Evolutionary conservation across 1,140 invertebrate genomes (phyloP).

Genomic region (Brachionus rotundiformis): DNA sequence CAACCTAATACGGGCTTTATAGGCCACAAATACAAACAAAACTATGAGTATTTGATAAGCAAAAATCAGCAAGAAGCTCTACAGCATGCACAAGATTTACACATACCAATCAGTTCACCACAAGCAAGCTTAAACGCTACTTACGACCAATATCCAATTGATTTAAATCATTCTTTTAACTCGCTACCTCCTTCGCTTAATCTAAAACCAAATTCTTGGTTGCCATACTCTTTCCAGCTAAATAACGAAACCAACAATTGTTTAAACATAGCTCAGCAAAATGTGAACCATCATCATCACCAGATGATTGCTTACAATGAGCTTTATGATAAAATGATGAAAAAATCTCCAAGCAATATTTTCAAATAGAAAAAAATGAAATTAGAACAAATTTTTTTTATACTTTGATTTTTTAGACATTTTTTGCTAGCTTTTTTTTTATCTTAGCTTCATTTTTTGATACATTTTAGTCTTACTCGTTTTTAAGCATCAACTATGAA

Average conservation of each 20-base stretch:
- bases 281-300: not conserved
- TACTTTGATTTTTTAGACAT: slow-evolving; percentile 8
- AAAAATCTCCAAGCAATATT: slow-evolving; percentile 29
- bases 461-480: not conserved
- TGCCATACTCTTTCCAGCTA: slow-evolving; percentile 35
- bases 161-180: slow-evolving; percentile 17
- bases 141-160: not conserved
- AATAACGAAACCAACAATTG: slow-evolving; percentile 24
- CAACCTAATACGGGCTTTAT: not conserved
- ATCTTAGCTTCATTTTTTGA: slow-evolving; percentile 5
- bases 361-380: slow-evolving; percentile 1
- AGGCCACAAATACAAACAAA: slow-evolving; percentile 24
- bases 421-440: not conserved
- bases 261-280: not conserved
- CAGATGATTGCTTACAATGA: slow-evolving; percentile 24
- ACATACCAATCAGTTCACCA: not conserved
- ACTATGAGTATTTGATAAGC: slow-evolving; percentile 15
- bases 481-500: not conserved
- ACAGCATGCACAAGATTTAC: not conserved
- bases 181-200: slow-evolving; percentile 1
- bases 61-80: slow-evolving; percentile 28
- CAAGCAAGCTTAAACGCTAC: not conserved
- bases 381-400: not conserved
- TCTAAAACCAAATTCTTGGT: slow-evolving; percentile 47
- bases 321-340: slow-evolving; percentile 29